Percentiles rank a stretch among this genome's conserved stretches.
These are phyloP conservation scores for Pantherophis alleghaniensis DNA, from an alignment of 2,797 vertebrate genomes.

Conservation along the genomic window DNA sequence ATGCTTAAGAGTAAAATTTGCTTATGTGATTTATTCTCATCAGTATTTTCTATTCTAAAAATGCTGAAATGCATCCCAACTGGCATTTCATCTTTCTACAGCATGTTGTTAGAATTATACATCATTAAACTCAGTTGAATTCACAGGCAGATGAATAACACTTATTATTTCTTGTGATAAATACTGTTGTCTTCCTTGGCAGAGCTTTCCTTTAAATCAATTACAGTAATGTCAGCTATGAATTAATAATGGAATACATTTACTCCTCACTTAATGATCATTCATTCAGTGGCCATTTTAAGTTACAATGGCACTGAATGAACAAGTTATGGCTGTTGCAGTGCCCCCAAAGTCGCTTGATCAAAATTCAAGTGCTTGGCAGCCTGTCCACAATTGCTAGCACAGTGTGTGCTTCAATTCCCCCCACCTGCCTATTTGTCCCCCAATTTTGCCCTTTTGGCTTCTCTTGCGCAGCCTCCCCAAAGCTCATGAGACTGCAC, in stretches of 20 bases:
- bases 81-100: background rate
- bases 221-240: background rate
- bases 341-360: background rate
- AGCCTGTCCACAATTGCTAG: background rate
- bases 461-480: background rate
- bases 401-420: background rate
- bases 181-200: background rate
- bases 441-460: background rate
- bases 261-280: background rate
- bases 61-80: background rate
- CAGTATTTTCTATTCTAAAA: background rate
- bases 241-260: background rate
- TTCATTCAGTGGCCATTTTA: background rate
- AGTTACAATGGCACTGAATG: background rate
- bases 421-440: background rate
- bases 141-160: background rate
- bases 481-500: background rate
- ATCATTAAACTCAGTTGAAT: background rate
- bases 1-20: no score
- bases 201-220: background rate
- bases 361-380: background rate
- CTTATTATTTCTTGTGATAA: background rate
- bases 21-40: background rate
- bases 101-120: background rate
- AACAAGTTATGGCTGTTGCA: background rate